A percentile compares a stretch with the other conserved stretches of the same genome.
Evolutionary conservation across 1,140 invertebrate species (phyloP).

Genomic region (Portunus trituberculatus): DNA sequence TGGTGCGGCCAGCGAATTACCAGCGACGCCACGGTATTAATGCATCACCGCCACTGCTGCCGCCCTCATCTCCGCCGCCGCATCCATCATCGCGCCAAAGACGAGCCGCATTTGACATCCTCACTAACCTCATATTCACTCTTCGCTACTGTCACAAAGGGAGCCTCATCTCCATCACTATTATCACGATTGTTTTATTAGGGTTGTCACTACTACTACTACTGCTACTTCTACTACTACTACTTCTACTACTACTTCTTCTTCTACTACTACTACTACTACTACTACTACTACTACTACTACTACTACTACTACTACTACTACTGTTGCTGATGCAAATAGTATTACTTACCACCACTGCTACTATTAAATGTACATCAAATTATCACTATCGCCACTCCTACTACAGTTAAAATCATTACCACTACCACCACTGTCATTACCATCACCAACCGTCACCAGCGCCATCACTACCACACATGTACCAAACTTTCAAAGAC

Average conservation of each 20-base stretch:
- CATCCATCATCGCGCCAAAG: not conserved
- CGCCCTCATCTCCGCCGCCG: not conserved
- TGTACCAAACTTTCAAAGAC: not conserved
- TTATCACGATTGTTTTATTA: not conserved
- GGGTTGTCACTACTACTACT: not conserved
- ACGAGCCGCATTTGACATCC: not conserved
- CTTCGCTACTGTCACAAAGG: too few relatives aligned
- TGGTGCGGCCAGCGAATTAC: not conserved
- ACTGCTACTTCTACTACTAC: not conserved
- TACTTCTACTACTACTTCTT: not conserved
- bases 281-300: slow-evolving; percentile 37
- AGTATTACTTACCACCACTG: not conserved
- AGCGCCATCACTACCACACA: not conserved
- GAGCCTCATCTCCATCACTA: not conserved
- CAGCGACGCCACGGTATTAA: not conserved
- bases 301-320: slow-evolving; percentile 39
- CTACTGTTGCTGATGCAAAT: not conserved
- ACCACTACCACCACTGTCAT: not conserved
- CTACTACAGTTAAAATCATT: not conserved
- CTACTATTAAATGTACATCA: not conserved
- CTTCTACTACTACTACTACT: not conserved
- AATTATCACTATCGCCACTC: not conserved
- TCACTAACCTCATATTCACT: not conserved
- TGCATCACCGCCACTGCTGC: not conserved
- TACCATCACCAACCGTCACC: not conserved